phyloP scores from a whole-genome alignment of 2,113 vertebrate species.

The Psilopsiagon aurifrons region DNA sequence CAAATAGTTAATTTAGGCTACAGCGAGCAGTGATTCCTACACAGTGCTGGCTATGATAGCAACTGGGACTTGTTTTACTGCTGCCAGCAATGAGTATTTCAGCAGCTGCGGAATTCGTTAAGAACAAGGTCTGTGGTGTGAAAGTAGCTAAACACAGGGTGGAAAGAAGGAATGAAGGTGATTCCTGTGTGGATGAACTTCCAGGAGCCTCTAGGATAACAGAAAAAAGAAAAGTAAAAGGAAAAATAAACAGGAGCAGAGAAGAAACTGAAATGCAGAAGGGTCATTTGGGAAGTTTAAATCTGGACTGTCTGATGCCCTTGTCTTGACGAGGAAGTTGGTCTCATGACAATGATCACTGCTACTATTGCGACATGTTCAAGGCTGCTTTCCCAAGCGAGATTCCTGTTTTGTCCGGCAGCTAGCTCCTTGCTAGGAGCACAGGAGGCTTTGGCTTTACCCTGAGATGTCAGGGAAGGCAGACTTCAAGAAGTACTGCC shows the following conservation, averaged over 20 bases:
- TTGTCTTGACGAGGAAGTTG: background rate
- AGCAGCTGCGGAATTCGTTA: background rate
- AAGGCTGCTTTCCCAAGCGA: background rate
- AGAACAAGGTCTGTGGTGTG: fast-evolving
- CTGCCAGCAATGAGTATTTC: background rate
- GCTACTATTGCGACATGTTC: background rate
- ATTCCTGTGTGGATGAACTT: background rate
- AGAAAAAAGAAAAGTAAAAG: fast-evolving
- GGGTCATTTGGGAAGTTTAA: background rate
- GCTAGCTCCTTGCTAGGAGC: fast-evolving
- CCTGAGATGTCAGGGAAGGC: background rate
- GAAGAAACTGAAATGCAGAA: background rate
- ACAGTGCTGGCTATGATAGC: background rate
- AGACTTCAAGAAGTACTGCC: background rate
- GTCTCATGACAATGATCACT: background rate
- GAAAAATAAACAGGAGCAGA: background rate
- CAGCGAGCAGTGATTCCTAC: background rate
- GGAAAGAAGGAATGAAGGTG: background rate
- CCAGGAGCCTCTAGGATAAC: background rate
- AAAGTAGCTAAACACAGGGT: background rate
- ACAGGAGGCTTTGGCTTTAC: background rate
- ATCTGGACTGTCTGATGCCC: background rate
- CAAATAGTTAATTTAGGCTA: background rate
- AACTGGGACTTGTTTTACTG: background rate
- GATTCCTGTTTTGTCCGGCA: background rate